Percentiles rank a stretch among this genome's conserved stretches.
Conservation (phyloP, 2,113 vertebrate genomes). For the Actinemys pallida region DNA sequence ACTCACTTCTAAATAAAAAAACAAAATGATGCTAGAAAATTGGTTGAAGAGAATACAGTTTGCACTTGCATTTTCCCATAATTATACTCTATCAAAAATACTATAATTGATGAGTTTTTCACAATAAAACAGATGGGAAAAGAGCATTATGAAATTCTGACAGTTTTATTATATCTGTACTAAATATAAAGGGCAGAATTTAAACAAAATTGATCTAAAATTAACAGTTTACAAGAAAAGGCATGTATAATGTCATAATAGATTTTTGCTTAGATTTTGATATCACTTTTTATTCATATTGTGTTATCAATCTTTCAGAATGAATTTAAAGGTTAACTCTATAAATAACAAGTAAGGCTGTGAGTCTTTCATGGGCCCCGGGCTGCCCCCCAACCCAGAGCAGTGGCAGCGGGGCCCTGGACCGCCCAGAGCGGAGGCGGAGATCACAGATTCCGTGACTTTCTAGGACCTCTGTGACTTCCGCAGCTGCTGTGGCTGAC, state of each 20-base stretch:
- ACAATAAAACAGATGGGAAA: neutral
- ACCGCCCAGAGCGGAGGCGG: too few species aligned
- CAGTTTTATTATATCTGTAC: neutral
- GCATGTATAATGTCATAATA: neutral
- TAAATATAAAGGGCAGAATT: slow-evolving; percentile 6
- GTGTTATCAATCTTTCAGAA: neutral
- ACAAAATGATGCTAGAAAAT: neutral
- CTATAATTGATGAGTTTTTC: neutral
- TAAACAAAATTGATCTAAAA: neutral
- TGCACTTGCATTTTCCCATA: neutral
- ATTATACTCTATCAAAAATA: neutral
- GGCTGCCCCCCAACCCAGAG: too few species aligned
- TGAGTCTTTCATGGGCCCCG: too few species aligned
- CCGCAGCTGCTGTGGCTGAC: too few species aligned
- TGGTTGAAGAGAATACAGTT: neutral
- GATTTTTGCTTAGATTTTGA: neutral
- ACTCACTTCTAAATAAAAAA: neutral
- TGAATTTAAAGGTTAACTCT: neutral
- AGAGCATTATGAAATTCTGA: neutral
- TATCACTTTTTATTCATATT: neutral
- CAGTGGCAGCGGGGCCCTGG: too few species aligned
- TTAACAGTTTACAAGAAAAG: neutral
- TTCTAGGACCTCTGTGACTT: too few species aligned
- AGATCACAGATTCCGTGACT: too few species aligned
- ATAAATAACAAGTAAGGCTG: neutral